Percentiles rank a stretch among this genome's conserved stretches.
phyloP scores from a whole-genome alignment of 2,797 vertebrate species.

The Urophycis tenuis region DNA sequence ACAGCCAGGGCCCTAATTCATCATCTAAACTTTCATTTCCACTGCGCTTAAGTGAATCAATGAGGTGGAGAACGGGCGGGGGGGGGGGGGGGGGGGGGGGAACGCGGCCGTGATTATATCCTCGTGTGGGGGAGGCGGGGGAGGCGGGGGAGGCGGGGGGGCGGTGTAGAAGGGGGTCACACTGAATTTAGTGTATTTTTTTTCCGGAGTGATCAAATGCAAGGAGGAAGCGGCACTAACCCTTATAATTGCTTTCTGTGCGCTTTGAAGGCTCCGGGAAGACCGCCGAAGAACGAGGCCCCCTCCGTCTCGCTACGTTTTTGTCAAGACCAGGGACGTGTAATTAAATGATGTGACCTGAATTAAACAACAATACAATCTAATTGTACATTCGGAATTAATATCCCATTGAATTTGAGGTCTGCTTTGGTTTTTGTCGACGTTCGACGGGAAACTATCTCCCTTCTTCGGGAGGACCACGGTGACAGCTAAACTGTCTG shows the following conservation, averaged over 20 bases:
- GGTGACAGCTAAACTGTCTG: neutral
- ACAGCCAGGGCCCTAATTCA: constrained; percentile 23
- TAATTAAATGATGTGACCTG: constrained; percentile 41
- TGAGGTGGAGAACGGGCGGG: neutral
- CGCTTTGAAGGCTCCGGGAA: constrained; percentile 5
- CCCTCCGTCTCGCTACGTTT: constrained; percentile 23
- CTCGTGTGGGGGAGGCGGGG: too few species aligned
- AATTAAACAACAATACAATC: constrained; percentile 32
- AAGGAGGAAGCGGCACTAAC: neutral
- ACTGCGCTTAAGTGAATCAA: constrained; percentile 30
- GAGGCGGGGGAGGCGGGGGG: too few species aligned
- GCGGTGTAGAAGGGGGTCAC: neutral
- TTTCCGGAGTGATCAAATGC: neutral
- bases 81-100: too few species aligned
- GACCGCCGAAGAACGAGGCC: constrained; percentile 18
- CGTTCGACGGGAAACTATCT: constrained; percentile 35
- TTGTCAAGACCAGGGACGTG: constrained; percentile 24
- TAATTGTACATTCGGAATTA: constrained; percentile 40
- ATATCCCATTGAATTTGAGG: constrained; percentile 29
- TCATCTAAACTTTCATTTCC: constrained; percentile 35
- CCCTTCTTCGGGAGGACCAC: constrained; percentile 40
- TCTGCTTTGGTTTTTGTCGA: constrained; percentile 31
- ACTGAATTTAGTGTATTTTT: neutral
- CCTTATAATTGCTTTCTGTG: constrained; percentile 26
- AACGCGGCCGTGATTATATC: neutral